Conservation (phyloP, 2,113 vertebrate species). For the Salvelinus alpinus region DNA sequence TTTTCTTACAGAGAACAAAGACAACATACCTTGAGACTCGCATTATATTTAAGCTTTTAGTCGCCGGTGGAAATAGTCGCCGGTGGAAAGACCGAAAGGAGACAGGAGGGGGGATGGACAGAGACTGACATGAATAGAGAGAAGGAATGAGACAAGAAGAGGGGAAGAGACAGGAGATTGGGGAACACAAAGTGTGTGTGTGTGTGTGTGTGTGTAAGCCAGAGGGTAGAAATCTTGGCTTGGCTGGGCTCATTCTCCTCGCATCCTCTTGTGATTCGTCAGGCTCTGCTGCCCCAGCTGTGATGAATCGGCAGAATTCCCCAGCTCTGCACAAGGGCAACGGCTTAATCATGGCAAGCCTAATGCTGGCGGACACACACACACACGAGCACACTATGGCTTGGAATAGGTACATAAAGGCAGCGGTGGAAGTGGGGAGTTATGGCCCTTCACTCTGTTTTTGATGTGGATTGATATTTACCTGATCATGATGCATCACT, state of each 20-base stretch:
- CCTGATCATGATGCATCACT: slow-evolving; percentile 41
- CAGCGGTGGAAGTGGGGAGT: slow-evolving; percentile 20
- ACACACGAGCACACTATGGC: slow-evolving; percentile 13
- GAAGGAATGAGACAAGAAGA: neutral
- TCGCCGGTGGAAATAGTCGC: neutral
- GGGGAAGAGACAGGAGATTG: neutral
- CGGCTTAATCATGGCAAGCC: slow-evolving; percentile 65
- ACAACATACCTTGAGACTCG: neutral
- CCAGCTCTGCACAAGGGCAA: slow-evolving; percentile 60
- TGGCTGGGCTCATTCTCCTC: slow-evolving; percentile 66
- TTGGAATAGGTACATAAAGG: slow-evolving; percentile 39
- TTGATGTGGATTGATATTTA: slow-evolving; percentile 10
- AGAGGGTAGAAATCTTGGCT: slow-evolving; percentile 60
- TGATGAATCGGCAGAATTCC: slow-evolving; percentile 77
- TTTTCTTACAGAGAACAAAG: neutral
- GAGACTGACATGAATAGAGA: neutral
- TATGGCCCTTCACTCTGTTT: neutral
- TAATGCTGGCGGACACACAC: slow-evolving; percentile 57
- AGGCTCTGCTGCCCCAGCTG: slow-evolving; percentile 61
- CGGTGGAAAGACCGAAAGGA: neutral
- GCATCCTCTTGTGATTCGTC: slow-evolving; percentile 60
- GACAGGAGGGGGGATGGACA: neutral
- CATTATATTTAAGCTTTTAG: neutral
- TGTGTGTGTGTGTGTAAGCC: slow-evolving; percentile 12
- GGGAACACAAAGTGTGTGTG: neutral